Percentiles rank a stretch among this genome's conserved stretches.
phyloP scores from a whole-genome alignment of 2,888 invertebrate species.

The Crossocerus cetratus region DNA sequence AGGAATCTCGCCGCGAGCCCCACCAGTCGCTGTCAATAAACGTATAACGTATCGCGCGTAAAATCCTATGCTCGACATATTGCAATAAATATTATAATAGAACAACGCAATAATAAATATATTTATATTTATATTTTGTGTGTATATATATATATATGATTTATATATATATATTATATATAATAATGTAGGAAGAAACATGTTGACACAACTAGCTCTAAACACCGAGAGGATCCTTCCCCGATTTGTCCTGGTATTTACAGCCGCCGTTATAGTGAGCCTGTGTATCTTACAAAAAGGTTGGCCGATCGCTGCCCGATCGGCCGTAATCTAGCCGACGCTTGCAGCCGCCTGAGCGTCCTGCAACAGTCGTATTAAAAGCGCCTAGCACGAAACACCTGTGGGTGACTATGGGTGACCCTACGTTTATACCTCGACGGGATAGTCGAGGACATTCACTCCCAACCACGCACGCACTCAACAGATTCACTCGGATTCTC shows the following conservation, averaged over 20 bases:
- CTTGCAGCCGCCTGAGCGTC: slow-evolving; percentile 4
- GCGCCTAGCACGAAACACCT: slow-evolving; percentile 49
- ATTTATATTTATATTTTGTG: slow-evolving; percentile 64
- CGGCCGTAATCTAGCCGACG: no score
- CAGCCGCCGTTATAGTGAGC: slow-evolving; percentile 63
- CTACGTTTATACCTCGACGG: background rate
- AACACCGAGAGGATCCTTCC: slow-evolving; percentile 69
- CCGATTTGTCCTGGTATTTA: slow-evolving; percentile 60
- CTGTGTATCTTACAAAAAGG: slow-evolving; percentile 64
- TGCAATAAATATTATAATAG: slow-evolving; percentile 76
- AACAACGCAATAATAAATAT: slow-evolving; percentile 77
- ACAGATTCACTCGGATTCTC: background rate
- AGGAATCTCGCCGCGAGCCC: slow-evolving; percentile 60
- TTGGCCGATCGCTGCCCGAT: slow-evolving; percentile 47
- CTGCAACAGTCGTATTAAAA: slow-evolving; percentile 32
- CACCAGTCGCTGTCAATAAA: slow-evolving; percentile 48
- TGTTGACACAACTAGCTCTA: slow-evolving; percentile 74
- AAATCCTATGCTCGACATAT: slow-evolving; percentile 66
- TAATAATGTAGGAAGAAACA: slow-evolving; percentile 73
- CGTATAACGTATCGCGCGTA: slow-evolving; percentile 64
- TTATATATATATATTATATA: slow-evolving; percentile 57
- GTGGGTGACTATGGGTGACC: slow-evolving; percentile 2
- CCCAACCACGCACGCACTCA: background rate
- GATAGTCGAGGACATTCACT: background rate
- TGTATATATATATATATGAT: slow-evolving; percentile 62